phyloP scores from a whole-genome alignment of 1,140 invertebrate genomes.

The Leptoteleia sp. region DNA sequence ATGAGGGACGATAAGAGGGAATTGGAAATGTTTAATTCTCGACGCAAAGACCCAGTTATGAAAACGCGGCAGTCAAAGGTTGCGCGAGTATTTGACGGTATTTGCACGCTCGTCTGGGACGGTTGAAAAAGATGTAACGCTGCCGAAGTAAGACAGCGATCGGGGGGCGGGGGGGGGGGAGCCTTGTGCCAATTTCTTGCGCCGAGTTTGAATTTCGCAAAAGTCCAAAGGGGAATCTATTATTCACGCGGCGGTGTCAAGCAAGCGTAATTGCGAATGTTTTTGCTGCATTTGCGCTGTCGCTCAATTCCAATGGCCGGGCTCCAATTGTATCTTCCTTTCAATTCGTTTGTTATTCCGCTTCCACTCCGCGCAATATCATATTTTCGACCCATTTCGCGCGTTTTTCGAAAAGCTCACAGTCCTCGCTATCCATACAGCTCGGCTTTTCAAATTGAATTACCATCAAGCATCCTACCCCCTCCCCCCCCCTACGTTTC shows the following conservation, averaged over 20 bases:
- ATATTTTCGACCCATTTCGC: constrained; percentile 31
- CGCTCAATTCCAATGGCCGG: constrained; percentile 77
- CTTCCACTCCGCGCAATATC: constrained; percentile 32
- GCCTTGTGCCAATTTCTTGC: too few relatives aligned
- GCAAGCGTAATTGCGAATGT: constrained; percentile 80
- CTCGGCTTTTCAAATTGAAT: constrained; percentile 16
- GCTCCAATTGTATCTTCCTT: constrained; percentile 78
- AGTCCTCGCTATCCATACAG: constrained; percentile 5
- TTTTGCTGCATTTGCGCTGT: constrained; percentile 79
- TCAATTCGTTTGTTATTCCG: constrained; percentile 53
- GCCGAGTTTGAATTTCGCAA: too few relatives aligned
- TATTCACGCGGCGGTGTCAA: constrained; percentile 74
- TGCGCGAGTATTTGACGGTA: too few relatives aligned
- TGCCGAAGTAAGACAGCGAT: too few relatives aligned
- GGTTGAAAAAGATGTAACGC: too few relatives aligned
- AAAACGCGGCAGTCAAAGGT: too few relatives aligned
- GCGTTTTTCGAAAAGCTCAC: constrained; percentile 23
- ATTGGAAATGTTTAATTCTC: too few relatives aligned
- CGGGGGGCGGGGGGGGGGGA: too few relatives aligned
- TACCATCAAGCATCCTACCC: not conserved
- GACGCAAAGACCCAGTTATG: too few relatives aligned
- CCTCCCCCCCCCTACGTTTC: constrained; percentile 24
- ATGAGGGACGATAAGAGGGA: too few relatives aligned
- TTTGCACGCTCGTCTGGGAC: too few relatives aligned
- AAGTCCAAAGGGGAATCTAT: too few relatives aligned